Evolutionary conservation across 1,140 invertebrate species (phyloP).

Genomic region (Hypsibius dujardini): DNA sequence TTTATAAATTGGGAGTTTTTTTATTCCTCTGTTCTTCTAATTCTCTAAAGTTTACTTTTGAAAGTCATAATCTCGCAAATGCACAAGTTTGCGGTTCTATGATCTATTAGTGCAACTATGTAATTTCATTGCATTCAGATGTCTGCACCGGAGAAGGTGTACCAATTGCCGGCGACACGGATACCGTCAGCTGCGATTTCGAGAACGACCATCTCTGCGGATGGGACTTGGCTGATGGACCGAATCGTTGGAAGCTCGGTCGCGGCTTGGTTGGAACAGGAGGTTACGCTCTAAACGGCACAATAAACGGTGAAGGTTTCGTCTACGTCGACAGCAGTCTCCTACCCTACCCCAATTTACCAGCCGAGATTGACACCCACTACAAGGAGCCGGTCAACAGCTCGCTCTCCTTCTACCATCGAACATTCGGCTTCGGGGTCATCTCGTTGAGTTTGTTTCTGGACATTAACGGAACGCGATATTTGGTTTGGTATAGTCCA

Average conservation of each 20-base stretch:
- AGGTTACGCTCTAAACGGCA: background rate
- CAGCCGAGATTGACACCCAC: background rate
- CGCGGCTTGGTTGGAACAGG: background rate
- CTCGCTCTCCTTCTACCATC: background rate
- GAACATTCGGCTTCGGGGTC: background rate
- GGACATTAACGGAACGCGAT: background rate
- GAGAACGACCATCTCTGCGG: background rate
- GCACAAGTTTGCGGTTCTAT: too few relatives aligned
- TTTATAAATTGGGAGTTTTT: too few relatives aligned
- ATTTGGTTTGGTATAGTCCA: background rate
- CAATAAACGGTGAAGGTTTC: background rate
- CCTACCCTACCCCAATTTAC: background rate
- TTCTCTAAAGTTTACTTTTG: too few relatives aligned
- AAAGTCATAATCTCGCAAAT: too few relatives aligned
- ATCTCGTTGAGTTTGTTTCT: background rate
- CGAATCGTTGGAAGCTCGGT: background rate
- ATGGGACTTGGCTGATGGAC: background rate
- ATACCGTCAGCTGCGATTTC: background rate
- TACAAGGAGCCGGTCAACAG: background rate
- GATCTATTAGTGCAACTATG: too few relatives aligned
- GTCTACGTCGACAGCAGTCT: slow-evolving; percentile 9
- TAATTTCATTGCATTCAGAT: too few relatives aligned
- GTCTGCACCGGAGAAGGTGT: too few relatives aligned
- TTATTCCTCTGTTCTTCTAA: too few relatives aligned
- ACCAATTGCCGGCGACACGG: too few relatives aligned